Evolutionary conservation across 2,888 invertebrate species (phyloP).

Genomic region (Aphodius granarius): DNA sequence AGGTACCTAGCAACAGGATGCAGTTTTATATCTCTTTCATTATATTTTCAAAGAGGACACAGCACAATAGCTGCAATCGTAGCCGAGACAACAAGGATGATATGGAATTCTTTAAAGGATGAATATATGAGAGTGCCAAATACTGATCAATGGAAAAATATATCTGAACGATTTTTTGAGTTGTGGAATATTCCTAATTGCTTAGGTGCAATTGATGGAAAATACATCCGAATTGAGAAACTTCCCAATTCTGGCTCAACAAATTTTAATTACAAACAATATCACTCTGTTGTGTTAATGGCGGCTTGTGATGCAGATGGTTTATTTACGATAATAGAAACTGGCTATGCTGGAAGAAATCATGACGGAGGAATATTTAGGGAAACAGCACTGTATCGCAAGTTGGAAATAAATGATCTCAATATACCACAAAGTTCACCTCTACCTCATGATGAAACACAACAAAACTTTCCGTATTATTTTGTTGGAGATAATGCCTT

Average conservation of each 20-base stretch:
- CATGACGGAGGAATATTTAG: constrained; percentile 42
- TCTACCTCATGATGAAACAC: constrained; percentile 9
- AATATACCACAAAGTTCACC: constrained; percentile 8
- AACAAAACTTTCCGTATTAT: constrained; percentile 13
- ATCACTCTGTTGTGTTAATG: constrained; percentile 41
- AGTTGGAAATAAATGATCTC: constrained; percentile 23
- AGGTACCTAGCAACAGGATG: constrained; percentile 37
- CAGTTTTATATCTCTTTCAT: constrained; percentile 30
- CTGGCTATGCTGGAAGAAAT: constrained; percentile 40
- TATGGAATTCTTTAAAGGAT: constrained; percentile 33
- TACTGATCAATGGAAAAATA: constrained; percentile 33
- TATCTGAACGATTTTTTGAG: constrained; percentile 12
- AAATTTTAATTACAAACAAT: constrained; percentile 41
- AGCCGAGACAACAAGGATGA: constrained; percentile 31
- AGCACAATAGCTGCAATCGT: constrained; percentile 34
- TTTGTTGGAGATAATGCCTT: constrained; percentile 23
- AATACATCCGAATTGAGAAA: constrained; percentile 39
- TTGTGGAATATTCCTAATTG: constrained; percentile 18
- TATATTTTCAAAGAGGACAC: constrained; percentile 36
- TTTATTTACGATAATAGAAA: constrained; percentile 40
- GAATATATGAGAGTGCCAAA: constrained; percentile 33
- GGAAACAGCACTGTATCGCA: constrained; percentile 32
- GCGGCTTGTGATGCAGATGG: constrained; percentile 41
- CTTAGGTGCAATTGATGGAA: constrained; percentile 29
- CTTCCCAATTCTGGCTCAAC: constrained; percentile 35